phyloP scores from a whole-genome alignment of 1,140 invertebrate species.

The Platyscapa corneri region DNA sequence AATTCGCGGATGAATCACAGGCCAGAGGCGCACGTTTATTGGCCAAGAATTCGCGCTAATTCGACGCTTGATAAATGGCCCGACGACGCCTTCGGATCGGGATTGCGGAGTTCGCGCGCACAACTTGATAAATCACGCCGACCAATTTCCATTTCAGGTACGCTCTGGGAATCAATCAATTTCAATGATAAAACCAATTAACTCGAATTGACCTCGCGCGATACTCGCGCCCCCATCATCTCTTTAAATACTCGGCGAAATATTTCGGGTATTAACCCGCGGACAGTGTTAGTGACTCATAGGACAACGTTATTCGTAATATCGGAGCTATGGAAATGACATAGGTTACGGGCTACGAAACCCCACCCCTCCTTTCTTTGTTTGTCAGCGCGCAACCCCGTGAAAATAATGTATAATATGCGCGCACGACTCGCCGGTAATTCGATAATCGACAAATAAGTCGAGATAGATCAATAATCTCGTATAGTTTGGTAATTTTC shows the following conservation, averaged over 20 bases:
- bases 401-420: too few relatives aligned
- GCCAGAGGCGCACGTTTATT: background rate
- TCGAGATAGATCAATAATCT: too few relatives aligned
- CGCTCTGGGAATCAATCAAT: background rate
- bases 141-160: background rate
- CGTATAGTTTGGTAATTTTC: too few relatives aligned
- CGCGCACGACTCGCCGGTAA: too few relatives aligned
- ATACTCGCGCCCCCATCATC: background rate
- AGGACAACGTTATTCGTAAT: background rate
- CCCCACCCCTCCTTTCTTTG: too few relatives aligned
- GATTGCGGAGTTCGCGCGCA: background rate
- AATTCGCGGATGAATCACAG: background rate
- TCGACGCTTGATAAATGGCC: background rate
- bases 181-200: background rate
- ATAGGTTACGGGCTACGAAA: too few relatives aligned
- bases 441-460: too few relatives aligned
- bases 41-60: background rate
- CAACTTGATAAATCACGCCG: background rate
- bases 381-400: background rate
- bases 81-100: background rate
- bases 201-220: background rate
- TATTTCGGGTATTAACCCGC: background rate
- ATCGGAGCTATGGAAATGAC: background rate
- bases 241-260: background rate
- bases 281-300: background rate